Conservation (phyloP, 2,888 invertebrate species). For the Acrobasis suavella region DNA sequence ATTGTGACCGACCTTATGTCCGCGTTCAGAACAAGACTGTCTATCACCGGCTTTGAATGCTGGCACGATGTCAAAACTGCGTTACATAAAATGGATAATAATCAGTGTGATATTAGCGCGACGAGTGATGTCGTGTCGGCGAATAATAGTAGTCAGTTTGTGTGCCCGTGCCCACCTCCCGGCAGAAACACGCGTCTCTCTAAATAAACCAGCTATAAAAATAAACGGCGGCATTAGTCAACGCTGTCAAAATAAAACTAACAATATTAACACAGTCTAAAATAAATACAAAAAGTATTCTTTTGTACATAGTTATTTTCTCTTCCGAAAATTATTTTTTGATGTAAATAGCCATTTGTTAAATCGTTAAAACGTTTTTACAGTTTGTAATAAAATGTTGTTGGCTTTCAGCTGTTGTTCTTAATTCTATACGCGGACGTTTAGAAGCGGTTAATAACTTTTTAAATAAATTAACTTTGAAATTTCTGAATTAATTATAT, state of each 20-base stretch:
- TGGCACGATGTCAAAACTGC: conserved; percentile 67
- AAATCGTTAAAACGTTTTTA: conserved; percentile 43
- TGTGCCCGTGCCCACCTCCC: conserved; percentile 53
- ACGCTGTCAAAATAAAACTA: conserved; percentile 77
- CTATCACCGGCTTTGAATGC: conserved; percentile 47
- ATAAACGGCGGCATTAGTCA: conserved; percentile 80
- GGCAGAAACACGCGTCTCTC: conserved; percentile 65
- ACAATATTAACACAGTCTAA: conserved; percentile 59
- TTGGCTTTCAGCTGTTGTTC: conserved; percentile 32
- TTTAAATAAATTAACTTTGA: conserved; percentile 51
- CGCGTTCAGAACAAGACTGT: conserved; percentile 33
- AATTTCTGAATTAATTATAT: conserved; percentile 57
- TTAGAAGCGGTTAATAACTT: conserved; percentile 53
- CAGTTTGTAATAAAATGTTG: conserved; percentile 39
- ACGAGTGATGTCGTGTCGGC: conserved; percentile 77
- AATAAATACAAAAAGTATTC: conserved; percentile 43
- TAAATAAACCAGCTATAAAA: conserved; percentile 76
- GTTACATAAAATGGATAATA: conserved; percentile 71
- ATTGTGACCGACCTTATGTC: conserved; percentile 5
- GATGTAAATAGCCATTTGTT: conserved; percentile 40
- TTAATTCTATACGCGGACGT: conserved; percentile 34
- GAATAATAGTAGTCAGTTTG: conserved; percentile 70
- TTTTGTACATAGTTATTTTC: conserved; percentile 38
- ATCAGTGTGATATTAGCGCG: conserved; percentile 69
- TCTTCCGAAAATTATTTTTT: conserved; percentile 34